A percentile compares a stretch with the other conserved stretches of the same genome.
phyloP scores from a whole-genome alignment of 2,888 invertebrate genomes.

The Ophion ventricosus region DNA sequence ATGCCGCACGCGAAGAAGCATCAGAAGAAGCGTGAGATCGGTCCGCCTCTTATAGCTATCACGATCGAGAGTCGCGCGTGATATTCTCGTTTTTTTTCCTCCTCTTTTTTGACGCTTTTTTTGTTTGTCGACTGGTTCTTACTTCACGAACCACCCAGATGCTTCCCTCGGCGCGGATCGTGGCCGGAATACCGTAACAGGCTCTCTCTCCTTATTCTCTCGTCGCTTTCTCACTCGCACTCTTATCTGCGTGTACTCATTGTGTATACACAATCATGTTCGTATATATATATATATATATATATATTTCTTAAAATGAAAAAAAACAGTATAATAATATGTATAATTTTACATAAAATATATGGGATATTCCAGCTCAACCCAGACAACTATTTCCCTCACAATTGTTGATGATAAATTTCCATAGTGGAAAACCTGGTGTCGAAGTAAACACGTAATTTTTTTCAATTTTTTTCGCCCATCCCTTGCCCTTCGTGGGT shows the following conservation, averaged over 20 bases:
- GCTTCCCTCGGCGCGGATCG: constrained; percentile 64
- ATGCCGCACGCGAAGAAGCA: neutral
- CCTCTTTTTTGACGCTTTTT: constrained; percentile 24
- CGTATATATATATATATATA: too few species aligned
- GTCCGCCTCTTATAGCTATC: constrained; percentile 60
- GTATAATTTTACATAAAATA: too few species aligned
- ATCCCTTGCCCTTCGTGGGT: too few species aligned
- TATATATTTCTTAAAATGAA: too few species aligned
- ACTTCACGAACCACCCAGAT: constrained; percentile 65
- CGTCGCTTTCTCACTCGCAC: constrained; percentile 17
- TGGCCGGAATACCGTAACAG: constrained; percentile 64
- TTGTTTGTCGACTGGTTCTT: constrained; percentile 58
- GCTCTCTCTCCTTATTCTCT: constrained; percentile 14
- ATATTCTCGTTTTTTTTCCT: constrained; percentile 43
- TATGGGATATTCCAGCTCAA: too few species aligned
- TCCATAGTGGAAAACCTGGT: too few species aligned
- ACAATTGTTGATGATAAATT: too few species aligned
- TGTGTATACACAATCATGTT: neutral
- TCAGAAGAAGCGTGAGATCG: constrained; percentile 54
- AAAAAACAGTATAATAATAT: too few species aligned
- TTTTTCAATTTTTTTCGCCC: too few species aligned
- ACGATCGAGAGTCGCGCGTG: constrained; percentile 42
- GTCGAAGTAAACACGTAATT: too few species aligned
- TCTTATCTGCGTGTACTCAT: constrained; percentile 28
- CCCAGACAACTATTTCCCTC: too few species aligned